Percentiles rank a stretch among this genome's conserved stretches.
These are phyloP conservation scores for Leptopilina boulardi DNA, from an alignment of 1,140 invertebrate genomes.

Conservation along the genomic window DNA sequence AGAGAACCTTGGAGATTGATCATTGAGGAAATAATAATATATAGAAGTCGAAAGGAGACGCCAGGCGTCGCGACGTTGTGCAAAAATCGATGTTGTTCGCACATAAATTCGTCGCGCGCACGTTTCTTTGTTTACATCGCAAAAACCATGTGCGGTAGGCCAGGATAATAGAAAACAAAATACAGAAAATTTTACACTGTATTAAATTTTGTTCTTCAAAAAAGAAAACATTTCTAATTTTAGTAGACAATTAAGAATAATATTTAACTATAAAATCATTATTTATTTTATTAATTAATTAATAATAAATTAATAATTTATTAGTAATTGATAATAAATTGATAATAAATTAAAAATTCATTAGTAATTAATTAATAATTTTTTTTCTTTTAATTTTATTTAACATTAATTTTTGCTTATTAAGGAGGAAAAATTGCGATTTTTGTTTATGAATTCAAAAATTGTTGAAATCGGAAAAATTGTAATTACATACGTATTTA, in stretches of 20 bases:
- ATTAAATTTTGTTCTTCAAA: too few relatives aligned
- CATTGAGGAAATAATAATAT: not conserved
- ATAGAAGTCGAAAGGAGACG: not conserved
- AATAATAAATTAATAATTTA: too few relatives aligned
- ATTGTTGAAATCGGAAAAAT: not conserved
- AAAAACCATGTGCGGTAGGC: slow-evolving; percentile 40
- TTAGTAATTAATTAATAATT: too few relatives aligned
- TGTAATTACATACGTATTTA: not conserved
- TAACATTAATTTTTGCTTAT: too few relatives aligned
- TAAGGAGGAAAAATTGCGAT: too few relatives aligned
- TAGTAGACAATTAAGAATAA: too few relatives aligned
- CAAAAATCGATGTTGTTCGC: slow-evolving; percentile 69
- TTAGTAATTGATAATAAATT: too few relatives aligned
- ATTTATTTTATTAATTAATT: too few relatives aligned
- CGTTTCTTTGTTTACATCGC: slow-evolving; percentile 75
- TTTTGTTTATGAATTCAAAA: too few relatives aligned
- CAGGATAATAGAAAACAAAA: not conserved
- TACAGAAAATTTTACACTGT: not conserved
- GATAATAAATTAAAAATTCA: too few relatives aligned
- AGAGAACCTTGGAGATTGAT: slow-evolving; percentile 34
- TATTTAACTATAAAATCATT: too few relatives aligned
- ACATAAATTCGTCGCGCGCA: slow-evolving; percentile 65
- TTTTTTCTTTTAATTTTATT: too few relatives aligned
- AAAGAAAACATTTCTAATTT: not conserved
- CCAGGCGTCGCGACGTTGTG: slow-evolving; percentile 38